Conservation (phyloP, 2,888 invertebrate species). For the Amblyjoppa fuscipennis region DNA sequence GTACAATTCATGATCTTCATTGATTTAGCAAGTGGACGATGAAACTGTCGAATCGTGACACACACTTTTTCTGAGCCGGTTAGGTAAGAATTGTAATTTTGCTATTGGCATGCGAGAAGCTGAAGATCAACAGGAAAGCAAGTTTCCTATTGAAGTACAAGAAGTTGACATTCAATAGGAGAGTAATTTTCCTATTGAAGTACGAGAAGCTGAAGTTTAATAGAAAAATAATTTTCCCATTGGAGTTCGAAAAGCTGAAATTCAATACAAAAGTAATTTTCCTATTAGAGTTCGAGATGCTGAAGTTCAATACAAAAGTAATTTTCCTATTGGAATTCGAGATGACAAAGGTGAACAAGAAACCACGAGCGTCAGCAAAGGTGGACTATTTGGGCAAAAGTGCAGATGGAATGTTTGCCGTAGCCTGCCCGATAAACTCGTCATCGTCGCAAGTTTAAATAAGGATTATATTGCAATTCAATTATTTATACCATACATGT, state of each 20-base stretch:
- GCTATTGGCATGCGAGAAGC: no score
- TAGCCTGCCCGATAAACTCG: no score
- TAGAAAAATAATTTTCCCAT: slow-evolving; percentile 28
- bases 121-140: no score
- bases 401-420: background rate
- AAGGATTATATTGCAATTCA: background rate
- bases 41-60: background rate
- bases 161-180: no score
- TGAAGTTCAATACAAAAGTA: background rate
- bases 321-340: background rate
- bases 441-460: background rate
- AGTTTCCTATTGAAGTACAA: no score
- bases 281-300: slow-evolving; percentile 17
- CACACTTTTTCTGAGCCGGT: background rate
- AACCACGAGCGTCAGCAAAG: slow-evolving; percentile 19
- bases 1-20: background rate
- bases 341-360: slow-evolving; percentile 1
- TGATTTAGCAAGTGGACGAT: background rate
- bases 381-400: background rate
- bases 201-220: no score
- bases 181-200: no score
- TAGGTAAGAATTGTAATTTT: slow-evolving; percentile 43
- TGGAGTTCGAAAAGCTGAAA: slow-evolving; percentile 17
- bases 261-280: slow-evolving; percentile 25
- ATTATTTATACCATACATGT: background rate